Conservation (phyloP, 2,113 vertebrate genomes). For the Sceloporus undulatus region DNA sequence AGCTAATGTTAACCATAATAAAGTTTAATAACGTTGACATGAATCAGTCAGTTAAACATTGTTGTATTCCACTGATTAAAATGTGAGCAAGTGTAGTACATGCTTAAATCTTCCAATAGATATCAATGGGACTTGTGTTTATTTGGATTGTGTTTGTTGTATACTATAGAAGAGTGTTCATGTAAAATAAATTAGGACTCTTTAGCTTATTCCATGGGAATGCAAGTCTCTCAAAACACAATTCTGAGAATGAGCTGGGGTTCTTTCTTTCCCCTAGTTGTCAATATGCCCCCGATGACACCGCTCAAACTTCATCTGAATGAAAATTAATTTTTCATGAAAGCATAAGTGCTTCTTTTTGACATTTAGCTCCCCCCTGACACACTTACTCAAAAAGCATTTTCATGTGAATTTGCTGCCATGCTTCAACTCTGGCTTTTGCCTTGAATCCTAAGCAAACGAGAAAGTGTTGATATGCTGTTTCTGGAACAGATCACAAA, state of each 20-base stretch:
- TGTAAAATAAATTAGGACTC: not conserved
- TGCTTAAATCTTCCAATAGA: not conserved
- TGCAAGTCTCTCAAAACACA: not conserved
- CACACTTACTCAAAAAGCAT: conserved; percentile 8
- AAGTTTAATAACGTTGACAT: no score
- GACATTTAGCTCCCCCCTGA: conserved; percentile 20
- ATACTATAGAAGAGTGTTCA: no score
- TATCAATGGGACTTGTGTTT: not conserved
- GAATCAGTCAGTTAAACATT: not conserved
- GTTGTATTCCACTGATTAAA: not conserved
- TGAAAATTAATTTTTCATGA: conserved; percentile 18
- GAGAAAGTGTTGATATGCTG: conserved; percentile 35
- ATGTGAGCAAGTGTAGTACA: not conserved
- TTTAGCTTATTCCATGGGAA: conserved; percentile 1
- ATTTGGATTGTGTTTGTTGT: not conserved
- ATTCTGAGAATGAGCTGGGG: not conserved
- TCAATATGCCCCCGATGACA: not conserved
- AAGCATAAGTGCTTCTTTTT: conserved; percentile 32
- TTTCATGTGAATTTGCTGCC: conserved; percentile 30
- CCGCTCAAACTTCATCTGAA: conserved; percentile 18
- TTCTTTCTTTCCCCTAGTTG: not conserved
- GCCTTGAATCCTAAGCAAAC: conserved; percentile 34
- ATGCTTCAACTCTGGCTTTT: conserved; percentile 33
- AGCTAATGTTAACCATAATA: no score
- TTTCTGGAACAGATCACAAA: conserved; percentile 29